A percentile compares a stretch with the other conserved stretches of the same genome.
phyloP scores from a whole-genome alignment of 2,797 vertebrate species.

The Pithecia hirsuta region DNA sequence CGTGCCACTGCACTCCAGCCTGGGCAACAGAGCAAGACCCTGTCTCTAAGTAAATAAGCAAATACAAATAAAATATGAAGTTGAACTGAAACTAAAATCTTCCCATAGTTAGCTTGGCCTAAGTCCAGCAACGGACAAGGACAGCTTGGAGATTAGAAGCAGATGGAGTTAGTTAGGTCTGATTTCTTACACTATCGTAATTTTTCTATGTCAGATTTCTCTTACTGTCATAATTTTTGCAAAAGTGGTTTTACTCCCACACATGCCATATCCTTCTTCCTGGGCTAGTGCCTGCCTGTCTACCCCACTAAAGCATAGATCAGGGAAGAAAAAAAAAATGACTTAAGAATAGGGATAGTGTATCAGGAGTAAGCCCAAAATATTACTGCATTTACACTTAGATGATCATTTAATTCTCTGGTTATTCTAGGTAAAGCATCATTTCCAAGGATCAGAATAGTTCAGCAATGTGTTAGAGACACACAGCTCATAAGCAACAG shows the following conservation, averaged over 20 bases:
- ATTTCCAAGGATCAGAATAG: background rate
- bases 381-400: background rate
- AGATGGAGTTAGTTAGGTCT: background rate
- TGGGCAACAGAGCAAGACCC: background rate
- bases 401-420: background rate
- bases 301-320: background rate
- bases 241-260: background rate
- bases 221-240: background rate
- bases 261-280: background rate
- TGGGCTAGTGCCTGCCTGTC: background rate
- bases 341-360: background rate
- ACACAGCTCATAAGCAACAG: background rate
- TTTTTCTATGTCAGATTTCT: background rate
- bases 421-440: fast-evolving
- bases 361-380: background rate
- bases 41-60: background rate
- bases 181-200: background rate
- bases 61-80: background rate
- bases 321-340: background rate
- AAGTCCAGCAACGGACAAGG: background rate
- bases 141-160: background rate
- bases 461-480: background rate
- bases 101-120: background rate
- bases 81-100: background rate
- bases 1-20: background rate